Percentiles rank a stretch among this genome's conserved stretches.
Conservation (phyloP, 2,888 invertebrate genomes). For the Smittia aterrima region DNA sequence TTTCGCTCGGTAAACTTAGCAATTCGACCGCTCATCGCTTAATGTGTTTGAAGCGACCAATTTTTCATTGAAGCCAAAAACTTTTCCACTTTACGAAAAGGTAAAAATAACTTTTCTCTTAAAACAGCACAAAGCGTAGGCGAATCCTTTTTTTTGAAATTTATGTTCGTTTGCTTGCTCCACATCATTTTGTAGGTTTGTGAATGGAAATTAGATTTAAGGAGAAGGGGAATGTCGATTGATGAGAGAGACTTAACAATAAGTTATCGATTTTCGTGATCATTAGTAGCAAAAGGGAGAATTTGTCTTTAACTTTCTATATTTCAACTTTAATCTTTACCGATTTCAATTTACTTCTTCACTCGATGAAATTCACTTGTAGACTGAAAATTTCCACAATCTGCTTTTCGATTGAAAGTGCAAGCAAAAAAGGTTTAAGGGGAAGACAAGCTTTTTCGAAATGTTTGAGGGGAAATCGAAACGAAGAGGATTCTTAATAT, state of each 20-base stretch:
- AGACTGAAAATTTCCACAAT: slow-evolving; percentile 24
- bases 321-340: slow-evolving; percentile 61
- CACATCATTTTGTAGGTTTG: too few species aligned
- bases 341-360: slow-evolving; percentile 31
- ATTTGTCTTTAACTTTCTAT: neutral
- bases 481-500: neutral
- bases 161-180: too few species aligned
- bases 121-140: too few species aligned
- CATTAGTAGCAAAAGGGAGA: neutral
- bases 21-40: too few species aligned
- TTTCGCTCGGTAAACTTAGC: too few species aligned
- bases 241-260: neutral
- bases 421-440: neutral
- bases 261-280: neutral
- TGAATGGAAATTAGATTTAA: too few species aligned
- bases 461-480: neutral
- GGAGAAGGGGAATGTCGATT: too few species aligned
- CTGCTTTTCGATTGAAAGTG: neutral
- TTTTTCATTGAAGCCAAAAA: too few species aligned
- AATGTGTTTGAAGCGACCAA: too few species aligned
- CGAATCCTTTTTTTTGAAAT: too few species aligned
- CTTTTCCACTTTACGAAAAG: too few species aligned
- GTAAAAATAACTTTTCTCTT: too few species aligned
- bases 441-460: slow-evolving; percentile 5
- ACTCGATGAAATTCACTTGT: slow-evolving; percentile 17